These are phyloP conservation scores for Echiichthys vipera DNA, from an alignment of 2,797 vertebrate genomes.

Conservation along the genomic window DNA sequence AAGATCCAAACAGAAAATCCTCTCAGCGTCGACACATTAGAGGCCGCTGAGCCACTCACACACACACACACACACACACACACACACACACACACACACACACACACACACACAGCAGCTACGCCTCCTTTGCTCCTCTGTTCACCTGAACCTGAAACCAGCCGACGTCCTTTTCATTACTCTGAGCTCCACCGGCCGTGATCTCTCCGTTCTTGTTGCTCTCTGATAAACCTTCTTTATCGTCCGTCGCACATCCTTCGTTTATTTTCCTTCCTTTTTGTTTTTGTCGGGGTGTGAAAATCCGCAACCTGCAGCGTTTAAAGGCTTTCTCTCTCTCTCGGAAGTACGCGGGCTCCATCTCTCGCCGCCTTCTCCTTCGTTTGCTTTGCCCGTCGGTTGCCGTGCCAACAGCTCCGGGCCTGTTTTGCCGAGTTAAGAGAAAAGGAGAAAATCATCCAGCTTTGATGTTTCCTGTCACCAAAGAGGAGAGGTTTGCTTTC, in stretches of 20 bases:
- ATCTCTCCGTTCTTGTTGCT: slow-evolving; percentile 17
- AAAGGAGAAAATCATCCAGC: slow-evolving; percentile 29
- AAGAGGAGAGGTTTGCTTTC: slow-evolving; percentile 11
- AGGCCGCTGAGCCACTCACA: slow-evolving; percentile 16
- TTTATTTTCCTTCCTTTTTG: slow-evolving; percentile 1
- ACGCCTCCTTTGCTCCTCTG: slow-evolving; percentile 4
- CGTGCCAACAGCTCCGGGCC: slow-evolving; percentile 62
- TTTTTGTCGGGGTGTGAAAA: slow-evolving; percentile 3
- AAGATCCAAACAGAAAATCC: slow-evolving; percentile 39
- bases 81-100: too few species aligned
- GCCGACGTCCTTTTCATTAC: not conserved
- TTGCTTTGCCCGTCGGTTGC: slow-evolving; percentile 32
- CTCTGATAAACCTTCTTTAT: slow-evolving; percentile 13
- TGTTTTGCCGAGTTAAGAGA: slow-evolving; percentile 33
- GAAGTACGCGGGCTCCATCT: slow-evolving; percentile 25
- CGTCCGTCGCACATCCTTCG: not conserved
- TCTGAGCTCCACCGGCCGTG: not conserved
- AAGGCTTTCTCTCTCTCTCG: not conserved
- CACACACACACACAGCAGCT: too few species aligned
- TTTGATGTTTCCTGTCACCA: slow-evolving; percentile 49
- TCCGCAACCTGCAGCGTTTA: slow-evolving; percentile 36
- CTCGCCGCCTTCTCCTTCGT: slow-evolving; percentile 1
- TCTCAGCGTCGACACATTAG: slow-evolving; percentile 36
- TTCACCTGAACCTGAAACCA: not conserved
- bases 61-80: too few species aligned